phyloP scores from a whole-genome alignment of 2,888 invertebrate species.

The Lumbricus terrestris region DNA sequence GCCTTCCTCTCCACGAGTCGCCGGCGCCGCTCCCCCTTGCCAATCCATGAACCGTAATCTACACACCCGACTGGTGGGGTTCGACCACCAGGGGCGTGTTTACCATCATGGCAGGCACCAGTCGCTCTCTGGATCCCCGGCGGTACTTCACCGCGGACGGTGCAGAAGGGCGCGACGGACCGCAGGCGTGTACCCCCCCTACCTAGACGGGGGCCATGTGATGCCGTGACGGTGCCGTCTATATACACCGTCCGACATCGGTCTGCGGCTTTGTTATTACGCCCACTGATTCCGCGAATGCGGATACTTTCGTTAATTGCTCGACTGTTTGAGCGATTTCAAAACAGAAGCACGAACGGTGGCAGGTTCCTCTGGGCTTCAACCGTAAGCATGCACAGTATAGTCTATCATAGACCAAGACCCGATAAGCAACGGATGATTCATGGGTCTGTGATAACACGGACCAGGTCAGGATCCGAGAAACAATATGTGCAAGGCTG shows the following conservation, averaged over 20 bases:
- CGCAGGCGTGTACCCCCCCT: too few species aligned
- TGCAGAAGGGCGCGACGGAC: neutral
- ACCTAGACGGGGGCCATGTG: neutral
- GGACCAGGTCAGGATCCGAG: neutral
- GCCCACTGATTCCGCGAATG: neutral
- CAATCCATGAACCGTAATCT: neutral
- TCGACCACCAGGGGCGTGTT: neutral
- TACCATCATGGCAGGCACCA: neutral
- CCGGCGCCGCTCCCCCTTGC: neutral
- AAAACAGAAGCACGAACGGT: neutral
- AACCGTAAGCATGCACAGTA: too few species aligned
- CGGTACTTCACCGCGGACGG: neutral
- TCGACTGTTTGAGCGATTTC: neutral
- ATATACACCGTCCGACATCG: too few species aligned
- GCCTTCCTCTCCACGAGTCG: neutral
- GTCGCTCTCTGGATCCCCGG: neutral
- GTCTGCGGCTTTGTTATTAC: neutral
- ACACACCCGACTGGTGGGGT: neutral
- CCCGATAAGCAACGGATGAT: neutral
- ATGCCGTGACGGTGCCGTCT: neutral
- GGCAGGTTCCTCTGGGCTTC: neutral
- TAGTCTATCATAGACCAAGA: too few species aligned
- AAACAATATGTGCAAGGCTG: neutral
- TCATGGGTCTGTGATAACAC: neutral
- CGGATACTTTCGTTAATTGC: neutral